phyloP scores from a whole-genome alignment of 2,888 invertebrate genomes.

The Alviniconcha strummeri region DNA sequence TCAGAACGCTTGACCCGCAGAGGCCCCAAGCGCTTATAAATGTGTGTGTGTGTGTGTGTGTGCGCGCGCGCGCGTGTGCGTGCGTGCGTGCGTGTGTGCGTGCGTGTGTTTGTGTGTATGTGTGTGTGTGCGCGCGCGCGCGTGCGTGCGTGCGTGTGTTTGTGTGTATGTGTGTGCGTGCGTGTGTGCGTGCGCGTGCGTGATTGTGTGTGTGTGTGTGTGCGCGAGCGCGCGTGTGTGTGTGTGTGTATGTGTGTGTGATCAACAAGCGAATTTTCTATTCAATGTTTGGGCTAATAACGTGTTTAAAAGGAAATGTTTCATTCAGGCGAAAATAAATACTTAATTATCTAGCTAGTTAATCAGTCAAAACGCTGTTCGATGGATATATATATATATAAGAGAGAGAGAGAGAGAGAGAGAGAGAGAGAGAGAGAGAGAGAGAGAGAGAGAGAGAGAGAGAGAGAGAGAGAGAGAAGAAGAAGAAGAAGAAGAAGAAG shows the following conservation, averaged over 20 bases:
- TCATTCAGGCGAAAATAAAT: neutral
- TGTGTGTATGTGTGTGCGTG: neutral
- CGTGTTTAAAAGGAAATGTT: neutral
- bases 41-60: neutral
- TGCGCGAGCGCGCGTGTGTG: neutral
- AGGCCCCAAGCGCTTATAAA: too few relatives aligned
- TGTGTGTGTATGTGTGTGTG: neutral
- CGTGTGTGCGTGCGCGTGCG: neutral
- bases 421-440: neutral
- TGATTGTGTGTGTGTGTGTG: neutral
- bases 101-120: neutral
- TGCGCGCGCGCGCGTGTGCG: neutral
- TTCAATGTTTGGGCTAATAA: neutral
- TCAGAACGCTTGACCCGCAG: too few relatives aligned
- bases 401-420: neutral
- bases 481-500: too few relatives aligned
- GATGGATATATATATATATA: neutral
- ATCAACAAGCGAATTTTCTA: neutral
- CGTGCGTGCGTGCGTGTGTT: neutral
- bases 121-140: neutral
- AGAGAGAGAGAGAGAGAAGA: neutral
- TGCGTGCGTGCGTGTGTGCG: neutral
- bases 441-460: neutral
- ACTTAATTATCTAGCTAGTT: neutral
- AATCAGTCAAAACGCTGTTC: neutral